Evolutionary conservation across 2,797 vertebrate genomes (phyloP), one percentile per base, ranked within the genome.

Genomic region (Clarias platycephalus): DNA sequence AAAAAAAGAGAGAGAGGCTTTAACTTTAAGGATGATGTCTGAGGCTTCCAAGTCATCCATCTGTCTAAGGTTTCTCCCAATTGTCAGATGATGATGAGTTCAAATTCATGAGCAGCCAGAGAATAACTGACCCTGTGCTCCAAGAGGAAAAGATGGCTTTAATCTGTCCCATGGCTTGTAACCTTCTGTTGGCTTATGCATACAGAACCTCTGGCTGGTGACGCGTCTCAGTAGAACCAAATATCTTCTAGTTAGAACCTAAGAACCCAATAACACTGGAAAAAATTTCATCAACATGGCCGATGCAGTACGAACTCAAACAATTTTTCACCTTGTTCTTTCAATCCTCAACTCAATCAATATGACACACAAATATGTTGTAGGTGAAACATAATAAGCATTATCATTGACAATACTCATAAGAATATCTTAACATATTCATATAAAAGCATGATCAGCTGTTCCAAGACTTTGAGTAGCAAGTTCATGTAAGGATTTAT

Each of bases 21-120:
- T 80, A 9, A 18, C 53, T 80, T 80, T 66, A 28, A 80, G 37
- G 22, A 53, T 15, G 10, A 80, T 22, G 7, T 64, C 75, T 60
- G 58, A 22, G 31, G 13, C 60, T 49, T 28, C 8, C 28, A 80
- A 80, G 62, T 80, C 62, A 80, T 80, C 62, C 60, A 80, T 67
- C 80, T 58, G 64, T 12, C 20, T 37, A 57, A 37, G 26, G 31
- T 70, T 70, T 81, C 80, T 81, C 64, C 53, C 66, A n/a, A 70
- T 70, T 81, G 64, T 81, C 63, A 81, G 3, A 70, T 82, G 60
- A 80, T 66, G n/a, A 49, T 0, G 13, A 80, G 22, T 57, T 81
- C 60, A 63, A 28, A 80, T 28, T 15, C n/a, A 6, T 63, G 31
- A 58, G 58, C 22, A 68, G 28, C 26, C 79, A 81, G 28, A 81